Percentiles rank a stretch among this genome's conserved stretches.
phyloP scores from a whole-genome alignment of 2,888 invertebrate genomes.

The Agriopis aurantiaria region DNA sequence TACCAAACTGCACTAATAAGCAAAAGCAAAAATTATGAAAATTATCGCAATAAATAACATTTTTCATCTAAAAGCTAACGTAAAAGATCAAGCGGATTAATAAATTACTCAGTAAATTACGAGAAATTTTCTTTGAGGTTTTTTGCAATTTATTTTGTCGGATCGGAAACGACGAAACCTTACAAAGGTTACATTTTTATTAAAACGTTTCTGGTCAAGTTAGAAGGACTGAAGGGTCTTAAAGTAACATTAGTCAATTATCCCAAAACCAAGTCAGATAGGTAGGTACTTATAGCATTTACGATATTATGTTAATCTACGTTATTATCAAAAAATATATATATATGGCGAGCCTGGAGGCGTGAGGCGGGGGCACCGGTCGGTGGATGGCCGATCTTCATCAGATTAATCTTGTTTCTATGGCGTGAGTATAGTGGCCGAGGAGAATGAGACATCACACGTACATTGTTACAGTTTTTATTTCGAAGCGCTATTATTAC shows the following conservation, averaged over 20 bases:
- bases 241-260: constrained; percentile 12
- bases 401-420: no score
- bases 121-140: constrained; percentile 10
- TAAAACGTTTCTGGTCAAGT: constrained; percentile 10
- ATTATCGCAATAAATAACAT: background rate
- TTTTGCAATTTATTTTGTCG: constrained; percentile 23
- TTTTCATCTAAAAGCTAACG: constrained; percentile 5
- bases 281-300: background rate
- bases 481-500: no score
- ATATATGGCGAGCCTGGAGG: no score
- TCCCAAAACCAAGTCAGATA: background rate
- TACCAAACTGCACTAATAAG: no score
- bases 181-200: constrained; percentile 3
- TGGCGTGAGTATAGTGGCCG: no score
- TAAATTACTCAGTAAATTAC: constrained; percentile 21
- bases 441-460: no score
- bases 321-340: no score
- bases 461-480: no score
- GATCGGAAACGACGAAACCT: constrained; percentile 17
- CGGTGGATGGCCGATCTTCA: no score
- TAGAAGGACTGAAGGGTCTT: background rate
- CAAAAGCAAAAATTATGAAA: background rate
- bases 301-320: background rate
- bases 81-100: constrained; percentile 21
- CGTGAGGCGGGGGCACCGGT: no score